Evolutionary conservation across 2,888 invertebrate genomes (phyloP), one percentile per base, ranked within the genome.

Genomic region (Notodonta ziczac): DNA sequence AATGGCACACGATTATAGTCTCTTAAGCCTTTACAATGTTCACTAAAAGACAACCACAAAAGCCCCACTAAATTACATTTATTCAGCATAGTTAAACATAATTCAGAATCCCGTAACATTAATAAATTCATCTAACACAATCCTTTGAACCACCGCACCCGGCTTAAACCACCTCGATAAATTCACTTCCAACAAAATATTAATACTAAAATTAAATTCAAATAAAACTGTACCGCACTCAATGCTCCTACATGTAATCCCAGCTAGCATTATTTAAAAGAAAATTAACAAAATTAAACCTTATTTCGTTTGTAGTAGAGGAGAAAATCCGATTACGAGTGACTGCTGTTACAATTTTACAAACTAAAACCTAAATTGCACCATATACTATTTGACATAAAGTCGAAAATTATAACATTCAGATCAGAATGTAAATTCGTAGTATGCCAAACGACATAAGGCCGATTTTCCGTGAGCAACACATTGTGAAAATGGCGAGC

Each of bases 141-240:
- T 32, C 52, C 52, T 52, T 52, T 52, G 13, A 24, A 52, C 16
- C 52, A 52, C 52, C 52, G 16, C 5, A 10, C 32, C 32, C 52
- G 40, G 39, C 51, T 40, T 51, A 32, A 16, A 10, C 50, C 52
- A 32, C 50, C 50, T 14, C 52, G 13, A 52, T 52, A 52, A 52
- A 52, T 57, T 32, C 35, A 10, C 24, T 12, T 32, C 14, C 12
- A 10, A 50, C 32, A 32, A 32, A 52, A 32, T 32, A 52, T 24
- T 52, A 52, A 44, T 56, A 9, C 24, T 46, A 24, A 44, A 42
- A 44, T 56, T 56, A 56, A 56, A 56, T 35, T 32, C n/a, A 57
- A 57, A 57, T 32, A 32, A 35, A 48, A 52, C 52, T 32, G 32
- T 8, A 52, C 32, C 52, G 12, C 32, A 32, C 50, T 50, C 16